Evolutionary conservation across 2,888 invertebrate genomes (phyloP).

Genomic region (Perdita meconis): DNA sequence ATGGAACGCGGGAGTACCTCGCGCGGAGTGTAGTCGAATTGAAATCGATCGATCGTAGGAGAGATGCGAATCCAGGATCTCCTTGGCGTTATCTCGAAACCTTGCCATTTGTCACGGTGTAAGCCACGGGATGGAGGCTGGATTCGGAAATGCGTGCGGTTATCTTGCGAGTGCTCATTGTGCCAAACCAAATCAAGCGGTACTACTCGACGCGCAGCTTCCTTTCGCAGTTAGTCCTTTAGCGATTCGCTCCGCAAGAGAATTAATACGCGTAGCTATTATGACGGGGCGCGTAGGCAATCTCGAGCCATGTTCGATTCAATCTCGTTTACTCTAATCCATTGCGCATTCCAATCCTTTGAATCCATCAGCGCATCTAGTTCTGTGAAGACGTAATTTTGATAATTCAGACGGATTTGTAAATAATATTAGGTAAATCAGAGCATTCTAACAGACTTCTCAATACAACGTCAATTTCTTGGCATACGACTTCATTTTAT

Average conservation of each 20-base stretch:
- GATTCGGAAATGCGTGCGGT: slow-evolving; percentile 47
- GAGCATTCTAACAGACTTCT: too few relatives aligned
- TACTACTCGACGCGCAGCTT: slow-evolving; percentile 48
- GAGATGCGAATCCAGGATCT: slow-evolving; percentile 61
- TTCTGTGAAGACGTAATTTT: too few relatives aligned
- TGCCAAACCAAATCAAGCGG: slow-evolving; percentile 52
- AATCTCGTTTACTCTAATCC: slow-evolving; percentile 22
- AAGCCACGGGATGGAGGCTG: slow-evolving; percentile 63
- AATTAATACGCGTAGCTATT: slow-evolving; percentile 48
- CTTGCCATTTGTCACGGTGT: slow-evolving; percentile 71
- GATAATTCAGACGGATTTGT: too few relatives aligned
- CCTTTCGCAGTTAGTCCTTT: slow-evolving; percentile 50
- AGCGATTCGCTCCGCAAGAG: slow-evolving; percentile 29
- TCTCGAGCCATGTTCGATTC: slow-evolving; percentile 22
- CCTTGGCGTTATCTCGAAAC: slow-evolving; percentile 66
- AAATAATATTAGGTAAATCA: too few relatives aligned
- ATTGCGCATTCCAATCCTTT: too few relatives aligned
- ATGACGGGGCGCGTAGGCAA: slow-evolving; percentile 7
- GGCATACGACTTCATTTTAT: too few relatives aligned
- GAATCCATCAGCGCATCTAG: too few relatives aligned
- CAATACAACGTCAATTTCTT: too few relatives aligned
- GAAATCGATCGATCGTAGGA: slow-evolving; percentile 68
- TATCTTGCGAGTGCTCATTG: slow-evolving; percentile 53
- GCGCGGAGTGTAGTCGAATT: slow-evolving; percentile 54
- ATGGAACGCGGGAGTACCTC: slow-evolving; percentile 13